Conservation (phyloP, 2,113 vertebrate species). For the Falco punctatus region DNA sequence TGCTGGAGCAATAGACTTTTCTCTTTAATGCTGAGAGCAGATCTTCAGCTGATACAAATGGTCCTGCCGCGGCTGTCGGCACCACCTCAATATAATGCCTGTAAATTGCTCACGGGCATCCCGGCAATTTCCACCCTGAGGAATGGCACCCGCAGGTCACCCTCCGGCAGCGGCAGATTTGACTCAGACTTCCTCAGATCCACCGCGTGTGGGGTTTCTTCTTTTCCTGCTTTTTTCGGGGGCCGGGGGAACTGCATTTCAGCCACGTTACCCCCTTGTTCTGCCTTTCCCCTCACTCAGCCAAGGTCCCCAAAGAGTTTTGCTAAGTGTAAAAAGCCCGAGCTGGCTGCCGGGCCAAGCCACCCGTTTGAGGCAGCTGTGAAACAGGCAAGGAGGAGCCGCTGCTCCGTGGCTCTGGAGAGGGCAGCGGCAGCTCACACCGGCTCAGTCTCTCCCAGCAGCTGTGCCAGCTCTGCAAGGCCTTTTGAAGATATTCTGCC, state of each 20-base stretch:
- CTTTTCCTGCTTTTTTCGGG: background rate
- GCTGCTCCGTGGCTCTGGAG: background rate
- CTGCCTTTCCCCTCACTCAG: accelerated
- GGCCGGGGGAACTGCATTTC: background rate
- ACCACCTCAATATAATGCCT: background rate
- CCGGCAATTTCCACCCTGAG: background rate
- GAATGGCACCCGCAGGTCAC: background rate
- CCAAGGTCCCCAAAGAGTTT: background rate
- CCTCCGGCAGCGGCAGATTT: background rate
- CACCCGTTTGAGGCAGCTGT: accelerated
- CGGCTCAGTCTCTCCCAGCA: background rate
- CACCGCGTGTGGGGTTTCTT: background rate
- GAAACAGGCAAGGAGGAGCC: background rate
- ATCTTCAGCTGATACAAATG: accelerated
- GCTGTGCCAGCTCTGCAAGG: background rate
- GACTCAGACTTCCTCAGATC: background rate
- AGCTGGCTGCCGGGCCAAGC: background rate
- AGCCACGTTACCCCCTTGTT: background rate
- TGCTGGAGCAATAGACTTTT: background rate
- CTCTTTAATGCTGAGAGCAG: background rate
- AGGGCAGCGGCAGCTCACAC: background rate
- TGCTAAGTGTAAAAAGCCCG: background rate
- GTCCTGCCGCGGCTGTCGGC: background rate
- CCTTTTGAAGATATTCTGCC: accelerated
- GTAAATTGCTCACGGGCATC: accelerated